Percentiles rank a stretch among this genome's conserved stretches.
phyloP scores from a whole-genome alignment of 2,113 vertebrate species.

The Thamnaconus septentrionalis region DNA sequence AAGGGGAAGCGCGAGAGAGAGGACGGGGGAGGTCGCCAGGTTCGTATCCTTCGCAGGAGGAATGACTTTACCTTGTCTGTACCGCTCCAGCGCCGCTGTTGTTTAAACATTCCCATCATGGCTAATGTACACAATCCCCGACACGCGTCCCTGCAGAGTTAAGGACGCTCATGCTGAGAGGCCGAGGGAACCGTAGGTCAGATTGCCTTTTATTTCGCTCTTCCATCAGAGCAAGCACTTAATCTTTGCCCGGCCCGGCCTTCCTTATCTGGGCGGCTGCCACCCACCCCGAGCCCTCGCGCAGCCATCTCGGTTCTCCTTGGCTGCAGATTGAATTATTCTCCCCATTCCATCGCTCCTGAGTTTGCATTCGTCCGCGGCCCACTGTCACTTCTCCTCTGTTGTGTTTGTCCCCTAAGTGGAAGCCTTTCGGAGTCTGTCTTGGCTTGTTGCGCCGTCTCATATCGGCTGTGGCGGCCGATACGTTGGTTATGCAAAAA shows the following conservation, averaged over 20 bases:
- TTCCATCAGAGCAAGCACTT: constrained; percentile 67
- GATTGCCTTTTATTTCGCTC: constrained; percentile 57
- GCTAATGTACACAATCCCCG: constrained; percentile 45
- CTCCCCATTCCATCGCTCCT: constrained; percentile 57
- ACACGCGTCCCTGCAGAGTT: constrained; percentile 27
- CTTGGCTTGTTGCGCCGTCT: constrained; percentile 49
- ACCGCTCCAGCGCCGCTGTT: constrained; percentile 11
- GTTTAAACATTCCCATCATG: constrained; percentile 52
- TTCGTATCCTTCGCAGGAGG: constrained; percentile 31
- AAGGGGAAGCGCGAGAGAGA: background rate
- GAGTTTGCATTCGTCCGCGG: constrained; percentile 61
- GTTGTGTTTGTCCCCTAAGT: constrained; percentile 60
- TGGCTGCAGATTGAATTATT: constrained; percentile 67
- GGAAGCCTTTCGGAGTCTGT: constrained; percentile 55
- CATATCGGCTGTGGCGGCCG: constrained; percentile 41
- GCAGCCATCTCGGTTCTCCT: constrained; percentile 50
- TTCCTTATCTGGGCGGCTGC: constrained; percentile 64
- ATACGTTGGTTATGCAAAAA: constrained; percentile 30
- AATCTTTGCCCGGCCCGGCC: constrained; percentile 58
- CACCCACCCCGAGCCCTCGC: constrained; percentile 31
- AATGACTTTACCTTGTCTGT: constrained; percentile 22
- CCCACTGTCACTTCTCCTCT: constrained; percentile 58
- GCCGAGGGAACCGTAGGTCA: constrained; percentile 55
- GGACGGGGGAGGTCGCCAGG: constrained; percentile 34
- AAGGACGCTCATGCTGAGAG: constrained; percentile 55